These are phyloP conservation scores for Erannis defoliaria DNA, from an alignment of 2,888 invertebrate genomes.

Conservation along the genomic window DNA sequence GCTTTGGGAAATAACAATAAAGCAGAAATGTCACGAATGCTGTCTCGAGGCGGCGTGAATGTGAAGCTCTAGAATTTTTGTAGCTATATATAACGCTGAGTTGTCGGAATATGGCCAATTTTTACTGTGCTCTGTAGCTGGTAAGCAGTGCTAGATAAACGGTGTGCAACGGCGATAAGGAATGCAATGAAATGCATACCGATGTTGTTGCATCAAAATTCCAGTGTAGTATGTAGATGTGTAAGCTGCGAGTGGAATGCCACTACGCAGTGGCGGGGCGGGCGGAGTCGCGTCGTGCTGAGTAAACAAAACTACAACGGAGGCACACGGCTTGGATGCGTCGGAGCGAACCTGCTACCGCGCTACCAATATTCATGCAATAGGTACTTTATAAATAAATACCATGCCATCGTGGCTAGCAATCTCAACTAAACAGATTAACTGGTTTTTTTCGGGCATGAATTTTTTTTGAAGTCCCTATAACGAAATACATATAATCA, in stretches of 20 bases:
- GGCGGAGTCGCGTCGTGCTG: slow-evolving; percentile 63
- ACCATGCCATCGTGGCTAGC: too few relatives aligned
- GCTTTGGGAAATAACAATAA: slow-evolving; percentile 77
- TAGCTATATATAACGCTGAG: slow-evolving; percentile 41
- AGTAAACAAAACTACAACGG: slow-evolving; percentile 77
- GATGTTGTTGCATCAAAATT: slow-evolving; percentile 47
- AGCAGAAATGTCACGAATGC: slow-evolving; percentile 71
- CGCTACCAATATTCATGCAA: slow-evolving; percentile 13
- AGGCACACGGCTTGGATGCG: slow-evolving; percentile 64
- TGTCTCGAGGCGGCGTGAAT: slow-evolving; percentile 55
- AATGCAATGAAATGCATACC: slow-evolving; percentile 46
- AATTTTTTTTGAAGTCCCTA: too few relatives aligned
- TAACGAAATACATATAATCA: too few relatives aligned
- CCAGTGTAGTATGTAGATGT: slow-evolving; percentile 55
- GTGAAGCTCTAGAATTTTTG: slow-evolving; percentile 49
- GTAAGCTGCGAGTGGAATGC: slow-evolving; percentile 57
- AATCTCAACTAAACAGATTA: too few relatives aligned
- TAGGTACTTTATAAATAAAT: slow-evolving; percentile 28
- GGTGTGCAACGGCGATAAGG: slow-evolving; percentile 42
- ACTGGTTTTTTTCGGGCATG: too few relatives aligned
- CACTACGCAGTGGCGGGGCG: slow-evolving; percentile 53
- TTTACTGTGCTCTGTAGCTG: slow-evolving; percentile 20
- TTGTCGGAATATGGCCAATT: slow-evolving; percentile 27
- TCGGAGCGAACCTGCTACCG: slow-evolving; percentile 33
- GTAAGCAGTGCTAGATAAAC: slow-evolving; percentile 31